Evolutionary conservation across 2,113 vertebrate species (phyloP).

Genomic region (Hymenochirus boettgeri): DNA sequence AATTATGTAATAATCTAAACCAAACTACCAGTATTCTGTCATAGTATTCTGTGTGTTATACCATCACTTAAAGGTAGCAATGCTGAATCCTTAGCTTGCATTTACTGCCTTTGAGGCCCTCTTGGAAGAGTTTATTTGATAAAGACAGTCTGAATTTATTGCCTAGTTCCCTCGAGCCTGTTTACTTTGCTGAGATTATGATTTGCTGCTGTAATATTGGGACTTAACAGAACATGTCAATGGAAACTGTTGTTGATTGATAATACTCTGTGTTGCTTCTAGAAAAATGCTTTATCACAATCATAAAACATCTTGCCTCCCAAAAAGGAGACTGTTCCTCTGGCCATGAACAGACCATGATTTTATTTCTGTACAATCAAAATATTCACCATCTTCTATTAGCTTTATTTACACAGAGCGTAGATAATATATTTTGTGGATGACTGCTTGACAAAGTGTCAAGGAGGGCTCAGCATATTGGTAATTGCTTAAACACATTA

Average conservation of each 20-base stretch:
- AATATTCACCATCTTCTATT: background rate
- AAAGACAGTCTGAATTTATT: constrained; percentile 54
- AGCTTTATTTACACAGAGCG: background rate
- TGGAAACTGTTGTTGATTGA: constrained; percentile 57
- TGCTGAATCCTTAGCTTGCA: constrained; percentile 47
- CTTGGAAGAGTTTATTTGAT: constrained; percentile 56
- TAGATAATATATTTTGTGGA: background rate
- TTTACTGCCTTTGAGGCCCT: constrained; percentile 53
- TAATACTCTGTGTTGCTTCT: constrained; percentile 51
- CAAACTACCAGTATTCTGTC: no score
- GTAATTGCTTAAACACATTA: no score
- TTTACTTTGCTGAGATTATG: constrained; percentile 61
- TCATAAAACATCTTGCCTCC: constrained; percentile 51
- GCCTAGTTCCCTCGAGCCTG: constrained; percentile 54
- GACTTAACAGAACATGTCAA: constrained; percentile 54
- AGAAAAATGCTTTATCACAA: constrained; percentile 56
- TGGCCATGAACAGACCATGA: constrained; percentile 42
- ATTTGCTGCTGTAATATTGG: constrained; percentile 62
- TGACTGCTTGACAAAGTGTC: no score
- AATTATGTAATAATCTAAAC: no score
- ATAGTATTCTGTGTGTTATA: constrained; percentile 19
- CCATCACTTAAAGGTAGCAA: constrained; percentile 38
- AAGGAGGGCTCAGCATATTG: no score
- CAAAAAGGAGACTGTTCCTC: constrained; percentile 39
- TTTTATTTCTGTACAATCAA: constrained; percentile 23